Evolutionary conservation across 92 coral and sea anemone genomes (phyloP), one percentile per base, ranked within the genome.

Genomic region (Siderastrea radians): DNA sequence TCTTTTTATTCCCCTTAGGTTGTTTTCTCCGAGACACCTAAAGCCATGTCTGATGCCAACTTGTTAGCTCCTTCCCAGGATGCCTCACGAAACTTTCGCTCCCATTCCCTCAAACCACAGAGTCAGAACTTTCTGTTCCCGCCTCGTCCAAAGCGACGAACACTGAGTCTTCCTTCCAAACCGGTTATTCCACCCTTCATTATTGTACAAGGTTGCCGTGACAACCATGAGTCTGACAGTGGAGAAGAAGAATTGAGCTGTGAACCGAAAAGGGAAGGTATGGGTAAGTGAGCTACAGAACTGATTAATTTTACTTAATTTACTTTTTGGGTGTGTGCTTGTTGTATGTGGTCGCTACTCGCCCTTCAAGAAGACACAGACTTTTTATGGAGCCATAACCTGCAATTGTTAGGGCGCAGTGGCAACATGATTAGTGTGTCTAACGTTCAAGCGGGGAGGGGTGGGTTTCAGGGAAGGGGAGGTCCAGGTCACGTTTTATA

Each of bases 81-180:
- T 26, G 47, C 51, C 7, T 67, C 51, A 12, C 87, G 81, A 43
- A 73, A 64, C 43, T 72, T 45, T 60, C 81, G 87, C 7, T 84
- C 87, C 81, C 62, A 74, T 7, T 84, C 87, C 54, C 80, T 74
- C 62, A 84, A 84, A 75, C 5, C 73, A 10, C 69, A 11, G 64
- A 84, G 73, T 14, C 74, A 74, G 53, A 51, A 53, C 26, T 59
- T 51, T 62, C 80, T 84, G 3, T 54, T 74, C 7, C 55, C 87
- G 3, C 78, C 44, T 3, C 80, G 87, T 13, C 26, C 77, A 5
- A 84, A 74, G 52, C 80, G 86, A 43, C 59, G 77, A 8, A 48
- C 82, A 7, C 54, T 59, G 72, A 84, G 87, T 52, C 73, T 84
- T 1, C 87, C 87, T 1, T 73, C 74, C 74, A 84, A 51, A 66